Percentiles rank a stretch among this genome's conserved stretches.
These are phyloP conservation scores for Anser brachyrhynchus DNA, from an alignment of 2,113 vertebrate species.

Conservation along the genomic window DNA sequence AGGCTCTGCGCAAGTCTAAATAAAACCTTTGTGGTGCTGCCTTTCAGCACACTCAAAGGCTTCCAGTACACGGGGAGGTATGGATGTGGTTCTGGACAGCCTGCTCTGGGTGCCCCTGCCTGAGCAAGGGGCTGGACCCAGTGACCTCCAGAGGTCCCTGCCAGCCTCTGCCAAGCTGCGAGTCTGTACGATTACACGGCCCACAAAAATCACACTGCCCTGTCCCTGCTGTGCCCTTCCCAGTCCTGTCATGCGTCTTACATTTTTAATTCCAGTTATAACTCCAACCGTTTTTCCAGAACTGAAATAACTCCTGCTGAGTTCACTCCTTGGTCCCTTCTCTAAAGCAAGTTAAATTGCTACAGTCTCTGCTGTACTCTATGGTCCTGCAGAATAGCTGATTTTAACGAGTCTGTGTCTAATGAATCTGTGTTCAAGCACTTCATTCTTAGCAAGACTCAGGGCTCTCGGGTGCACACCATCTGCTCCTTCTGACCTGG, in stretches of 20 bases:
- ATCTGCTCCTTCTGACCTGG: conserved; percentile 42
- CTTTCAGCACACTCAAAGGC: neutral
- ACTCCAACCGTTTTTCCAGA: neutral
- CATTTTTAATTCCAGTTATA: neutral
- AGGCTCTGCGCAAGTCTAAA: neutral
- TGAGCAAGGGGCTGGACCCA: no score
- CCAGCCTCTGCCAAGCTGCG: neutral
- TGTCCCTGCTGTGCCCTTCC: neutral
- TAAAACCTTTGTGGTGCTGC: neutral
- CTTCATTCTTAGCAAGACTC: neutral
- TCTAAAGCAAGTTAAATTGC: neutral
- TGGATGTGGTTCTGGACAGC: no score
- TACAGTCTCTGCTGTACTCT: neutral
- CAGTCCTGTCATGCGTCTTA: neutral
- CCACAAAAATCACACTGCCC: neutral
- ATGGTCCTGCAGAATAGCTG: neutral
- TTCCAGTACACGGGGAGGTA: neutral
- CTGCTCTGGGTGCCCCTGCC: no score
- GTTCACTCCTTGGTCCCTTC: neutral
- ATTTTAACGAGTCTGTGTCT: neutral
- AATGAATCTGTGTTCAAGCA: conserved; percentile 2
- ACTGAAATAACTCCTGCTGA: neutral
- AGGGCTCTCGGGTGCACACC: conserved; percentile 7
- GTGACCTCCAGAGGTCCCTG: neutral
- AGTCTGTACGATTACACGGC: neutral